Conservation (phyloP, 2,888 invertebrate genomes). For the Tridacna gigas region DNA sequence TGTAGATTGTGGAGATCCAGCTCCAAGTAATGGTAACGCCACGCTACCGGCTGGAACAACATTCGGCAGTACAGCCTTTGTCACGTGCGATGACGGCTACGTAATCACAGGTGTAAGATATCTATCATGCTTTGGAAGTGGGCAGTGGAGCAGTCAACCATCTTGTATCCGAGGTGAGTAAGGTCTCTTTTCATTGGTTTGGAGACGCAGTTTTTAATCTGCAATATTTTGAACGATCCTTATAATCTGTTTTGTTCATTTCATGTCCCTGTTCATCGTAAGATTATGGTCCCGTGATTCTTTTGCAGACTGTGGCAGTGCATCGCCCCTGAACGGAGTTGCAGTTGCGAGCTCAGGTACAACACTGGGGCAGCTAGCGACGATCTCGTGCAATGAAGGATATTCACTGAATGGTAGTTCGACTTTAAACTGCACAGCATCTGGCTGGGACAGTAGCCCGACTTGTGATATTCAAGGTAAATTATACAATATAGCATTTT, state of each 20-base stretch:
- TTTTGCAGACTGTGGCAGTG: slow-evolving; percentile 11
- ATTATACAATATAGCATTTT: background rate
- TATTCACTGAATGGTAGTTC: slow-evolving; percentile 5
- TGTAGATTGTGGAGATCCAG: slow-evolving; percentile 31
- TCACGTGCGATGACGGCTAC: slow-evolving; percentile 24
- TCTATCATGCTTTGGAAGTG: background rate
- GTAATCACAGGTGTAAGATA: background rate
- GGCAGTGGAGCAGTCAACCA: slow-evolving; percentile 21
- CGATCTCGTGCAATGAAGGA: background rate
- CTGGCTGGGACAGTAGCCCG: slow-evolving; percentile 17
- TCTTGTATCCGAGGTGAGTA: slow-evolving; percentile 27
- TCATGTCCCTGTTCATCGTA: background rate
- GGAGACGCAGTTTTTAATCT: background rate
- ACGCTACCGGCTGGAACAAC: background rate
- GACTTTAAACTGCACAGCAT: background rate
- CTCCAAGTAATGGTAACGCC: slow-evolving; percentile 10
- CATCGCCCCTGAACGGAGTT: slow-evolving; percentile 7
- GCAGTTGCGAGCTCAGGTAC: background rate
- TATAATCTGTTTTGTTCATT: background rate
- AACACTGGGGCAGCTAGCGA: background rate
- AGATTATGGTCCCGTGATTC: slow-evolving; percentile 1
- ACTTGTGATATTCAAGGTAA: slow-evolving; percentile 31
- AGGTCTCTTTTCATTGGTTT: no score
- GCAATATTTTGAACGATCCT: background rate
- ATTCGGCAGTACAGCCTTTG: slow-evolving; percentile 9